Evolutionary conservation across 92 coral and sea anemone species (phyloP).

Genomic region (Galaxea fascicularis): DNA sequence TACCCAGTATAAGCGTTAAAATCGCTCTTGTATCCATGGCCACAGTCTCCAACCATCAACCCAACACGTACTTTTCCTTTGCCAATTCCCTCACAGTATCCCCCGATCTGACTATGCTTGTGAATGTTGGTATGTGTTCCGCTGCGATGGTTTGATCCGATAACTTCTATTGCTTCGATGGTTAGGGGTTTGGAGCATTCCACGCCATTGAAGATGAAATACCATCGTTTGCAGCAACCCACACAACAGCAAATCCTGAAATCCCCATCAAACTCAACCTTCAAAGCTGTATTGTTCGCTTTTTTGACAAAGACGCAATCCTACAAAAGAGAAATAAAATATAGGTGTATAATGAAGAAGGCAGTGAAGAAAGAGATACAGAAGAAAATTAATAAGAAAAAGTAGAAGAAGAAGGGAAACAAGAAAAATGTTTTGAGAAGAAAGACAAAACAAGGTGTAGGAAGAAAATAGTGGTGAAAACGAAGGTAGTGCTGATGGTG

Average conservation of each 20-base stretch:
- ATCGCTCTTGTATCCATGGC: not conserved
- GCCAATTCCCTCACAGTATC: conserved; percentile 55
- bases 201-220: conserved; percentile 55
- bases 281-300: conserved; percentile 42
- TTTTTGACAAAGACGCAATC: conserved; percentile 49
- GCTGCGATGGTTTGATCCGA: not conserved
- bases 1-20: not conserved
- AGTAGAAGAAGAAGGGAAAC: no score
- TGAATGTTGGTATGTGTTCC: conserved; percentile 13
- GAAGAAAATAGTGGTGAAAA: no score
- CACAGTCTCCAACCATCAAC: not conserved
- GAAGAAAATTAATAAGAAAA: no score
- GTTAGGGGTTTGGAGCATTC: conserved; percentile 54
- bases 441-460: no score
- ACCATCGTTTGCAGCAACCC: conserved; percentile 60
- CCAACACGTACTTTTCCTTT: conserved; percentile 43
- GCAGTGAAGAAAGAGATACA: no score
- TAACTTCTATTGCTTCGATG: conserved; percentile 50
- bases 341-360: no score
- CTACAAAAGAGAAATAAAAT: not conserved
- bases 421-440: no score
- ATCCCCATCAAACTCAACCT: conserved; percentile 59
- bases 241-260: conserved; percentile 5
- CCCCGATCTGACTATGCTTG: conserved; percentile 48
- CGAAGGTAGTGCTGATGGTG: no score